Evolutionary conservation across 2,797 vertebrate genomes (phyloP).

Genomic region (Mionectes olivaceus): DNA sequence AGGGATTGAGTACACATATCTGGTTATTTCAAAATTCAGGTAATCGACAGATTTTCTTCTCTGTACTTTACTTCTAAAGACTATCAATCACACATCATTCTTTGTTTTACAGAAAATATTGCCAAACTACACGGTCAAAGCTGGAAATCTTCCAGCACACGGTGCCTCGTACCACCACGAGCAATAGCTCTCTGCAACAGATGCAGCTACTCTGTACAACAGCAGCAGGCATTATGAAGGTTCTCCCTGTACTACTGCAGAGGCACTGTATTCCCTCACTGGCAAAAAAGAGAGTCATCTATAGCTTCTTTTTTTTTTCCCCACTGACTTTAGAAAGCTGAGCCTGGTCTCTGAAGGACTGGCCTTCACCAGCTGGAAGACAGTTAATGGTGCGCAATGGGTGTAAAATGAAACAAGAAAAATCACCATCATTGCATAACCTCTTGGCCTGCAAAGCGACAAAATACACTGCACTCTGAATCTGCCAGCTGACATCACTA

Average conservation of each 20-base stretch:
- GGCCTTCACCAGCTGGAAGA: not conserved
- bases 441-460: not conserved
- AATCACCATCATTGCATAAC: not conserved
- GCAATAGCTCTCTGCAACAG: not conserved
- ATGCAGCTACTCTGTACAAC: not conserved
- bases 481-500: not conserved
- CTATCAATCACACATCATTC: not conserved
- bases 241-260: not conserved
- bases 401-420: not conserved
- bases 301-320: too few relatives aligned
- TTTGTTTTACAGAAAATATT: not conserved
- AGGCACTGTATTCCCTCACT: not conserved
- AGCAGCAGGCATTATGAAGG: not conserved
- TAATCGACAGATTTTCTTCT: not conserved
- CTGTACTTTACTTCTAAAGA: not conserved
- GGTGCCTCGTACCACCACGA: fast-evolving
- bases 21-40: not conserved
- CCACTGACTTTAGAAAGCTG: not conserved
- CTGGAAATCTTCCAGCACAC: not conserved
- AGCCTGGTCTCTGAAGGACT: not conserved
- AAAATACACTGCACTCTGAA: not conserved
- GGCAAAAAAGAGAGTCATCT: not conserved
- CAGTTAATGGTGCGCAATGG: not conserved
- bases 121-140: not conserved
- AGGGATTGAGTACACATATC: not conserved